Conservation (phyloP, 2,113 vertebrate genomes). For the Corynorhinus townsendii region DNA sequence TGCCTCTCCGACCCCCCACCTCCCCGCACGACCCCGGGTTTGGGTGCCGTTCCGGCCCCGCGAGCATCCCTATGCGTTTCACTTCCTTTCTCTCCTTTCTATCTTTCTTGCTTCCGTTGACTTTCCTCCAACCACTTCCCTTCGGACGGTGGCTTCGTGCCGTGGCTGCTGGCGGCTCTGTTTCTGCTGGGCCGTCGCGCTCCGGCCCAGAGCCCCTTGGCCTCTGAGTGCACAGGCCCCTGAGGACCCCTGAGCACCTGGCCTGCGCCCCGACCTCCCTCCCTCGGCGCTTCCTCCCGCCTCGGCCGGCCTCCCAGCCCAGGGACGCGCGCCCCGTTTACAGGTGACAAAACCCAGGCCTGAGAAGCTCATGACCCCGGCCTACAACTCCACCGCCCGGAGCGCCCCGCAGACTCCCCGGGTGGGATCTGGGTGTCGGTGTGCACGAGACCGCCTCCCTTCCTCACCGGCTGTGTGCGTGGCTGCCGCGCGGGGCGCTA, state of each 20-base stretch:
- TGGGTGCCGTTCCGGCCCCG: neutral
- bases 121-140: neutral
- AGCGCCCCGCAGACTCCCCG: too few relatives aligned
- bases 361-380: too few relatives aligned
- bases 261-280: neutral
- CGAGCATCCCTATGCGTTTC: fast-evolving
- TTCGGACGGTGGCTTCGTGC: neutral
- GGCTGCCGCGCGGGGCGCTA: neutral
- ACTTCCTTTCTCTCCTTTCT: neutral
- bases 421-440: too few relatives aligned
- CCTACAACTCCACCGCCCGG: too few relatives aligned
- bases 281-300: neutral
- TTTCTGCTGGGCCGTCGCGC: neutral
- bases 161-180: too few relatives aligned
- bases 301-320: too few relatives aligned
- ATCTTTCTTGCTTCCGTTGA: neutral
- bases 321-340: too few relatives aligned
- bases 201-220: neutral
- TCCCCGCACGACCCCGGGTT: neutral
- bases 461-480: too few relatives aligned
- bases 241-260: neutral
- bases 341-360: too few relatives aligned
- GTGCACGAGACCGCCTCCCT: too few relatives aligned
- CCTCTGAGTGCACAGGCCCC: neutral
- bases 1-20: neutral